These are phyloP conservation scores for Noctilio leporinus DNA, from an alignment of 2,113 vertebrate genomes.

Conservation along the genomic window DNA sequence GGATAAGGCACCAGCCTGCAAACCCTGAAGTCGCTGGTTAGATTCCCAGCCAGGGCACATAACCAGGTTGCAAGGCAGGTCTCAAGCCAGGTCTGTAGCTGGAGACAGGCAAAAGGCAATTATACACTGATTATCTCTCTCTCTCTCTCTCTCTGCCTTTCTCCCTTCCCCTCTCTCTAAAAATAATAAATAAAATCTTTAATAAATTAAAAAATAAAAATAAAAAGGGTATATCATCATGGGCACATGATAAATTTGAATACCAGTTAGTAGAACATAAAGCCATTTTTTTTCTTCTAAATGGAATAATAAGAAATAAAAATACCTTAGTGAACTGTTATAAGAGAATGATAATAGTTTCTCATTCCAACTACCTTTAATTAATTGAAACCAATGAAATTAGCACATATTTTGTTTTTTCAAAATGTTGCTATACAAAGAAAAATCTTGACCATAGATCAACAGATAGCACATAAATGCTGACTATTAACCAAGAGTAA, in stretches of 20 bases:
- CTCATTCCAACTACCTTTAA: neutral
- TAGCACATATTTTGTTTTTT: neutral
- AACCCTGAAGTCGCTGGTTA: too few relatives aligned
- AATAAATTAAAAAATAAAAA: conserved; percentile 58
- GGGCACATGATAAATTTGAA: conserved; percentile 41
- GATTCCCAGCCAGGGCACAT: too few relatives aligned
- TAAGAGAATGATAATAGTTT: neutral
- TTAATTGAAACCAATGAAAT: neutral
- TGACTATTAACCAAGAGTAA: neutral
- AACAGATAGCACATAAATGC: neutral
- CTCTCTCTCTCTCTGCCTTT: too few relatives aligned
- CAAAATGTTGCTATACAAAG: neutral
- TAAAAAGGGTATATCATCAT: conserved; percentile 47
- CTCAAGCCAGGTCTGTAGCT: too few relatives aligned
- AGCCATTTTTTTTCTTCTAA: conserved; percentile 46
- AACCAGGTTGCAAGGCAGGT: too few relatives aligned
- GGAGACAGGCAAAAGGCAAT: too few relatives aligned
- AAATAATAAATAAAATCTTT: too few relatives aligned
- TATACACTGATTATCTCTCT: too few relatives aligned
- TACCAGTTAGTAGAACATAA: conserved; percentile 10
- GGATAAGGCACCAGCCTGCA: too few relatives aligned
- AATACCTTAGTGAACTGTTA: neutral
- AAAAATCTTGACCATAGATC: neutral
- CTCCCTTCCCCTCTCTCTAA: too few relatives aligned
- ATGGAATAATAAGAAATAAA: neutral